Conservation (phyloP, 2,888 invertebrate species). For the Scelioninae gen. 1 region DNA sequence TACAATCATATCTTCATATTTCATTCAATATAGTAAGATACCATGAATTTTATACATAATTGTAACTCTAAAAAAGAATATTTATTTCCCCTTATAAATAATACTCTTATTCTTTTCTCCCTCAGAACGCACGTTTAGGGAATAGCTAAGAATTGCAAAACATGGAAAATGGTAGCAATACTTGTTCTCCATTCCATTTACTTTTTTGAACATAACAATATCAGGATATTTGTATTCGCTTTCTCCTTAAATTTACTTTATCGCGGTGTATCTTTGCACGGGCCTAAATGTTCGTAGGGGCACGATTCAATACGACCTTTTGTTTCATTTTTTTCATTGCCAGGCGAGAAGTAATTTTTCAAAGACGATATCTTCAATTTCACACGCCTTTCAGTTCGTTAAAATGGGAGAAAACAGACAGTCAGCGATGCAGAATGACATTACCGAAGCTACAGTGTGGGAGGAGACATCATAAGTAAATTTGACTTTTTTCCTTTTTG, state of each 20-base stretch:
- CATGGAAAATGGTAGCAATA: constrained; percentile 5
- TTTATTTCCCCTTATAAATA: constrained; percentile 29
- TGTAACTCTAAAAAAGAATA: not conserved
- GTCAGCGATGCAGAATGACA: constrained; percentile 13
- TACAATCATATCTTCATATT: constrained; percentile 15
- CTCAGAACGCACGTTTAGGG: not conserved
- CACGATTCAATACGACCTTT: no score
- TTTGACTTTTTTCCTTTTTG: constrained; percentile 5
- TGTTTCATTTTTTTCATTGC: constrained; percentile 5
- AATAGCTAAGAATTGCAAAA: not conserved
- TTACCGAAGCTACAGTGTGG: constrained; percentile 6
- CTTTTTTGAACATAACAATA: constrained; percentile 1
- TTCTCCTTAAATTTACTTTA: constrained; percentile 23
- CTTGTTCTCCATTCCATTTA: constrained; percentile 1
- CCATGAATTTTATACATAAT: not conserved
- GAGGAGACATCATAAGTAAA: constrained; percentile 19
- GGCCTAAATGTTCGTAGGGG: constrained; percentile 18
- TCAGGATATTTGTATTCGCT: constrained; percentile 8
- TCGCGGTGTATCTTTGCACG: constrained; percentile 3
- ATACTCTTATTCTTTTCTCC: not conserved
- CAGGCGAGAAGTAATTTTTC: constrained; percentile 38
- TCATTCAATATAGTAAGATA: constrained; percentile 12
- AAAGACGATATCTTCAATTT: constrained; percentile 36
- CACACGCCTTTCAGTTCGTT: constrained; percentile 25
- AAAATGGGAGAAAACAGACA: not conserved